These are phyloP conservation scores for Corvus cornix DNA, from an alignment of 2,113 vertebrate genomes.

Conservation along the genomic window DNA sequence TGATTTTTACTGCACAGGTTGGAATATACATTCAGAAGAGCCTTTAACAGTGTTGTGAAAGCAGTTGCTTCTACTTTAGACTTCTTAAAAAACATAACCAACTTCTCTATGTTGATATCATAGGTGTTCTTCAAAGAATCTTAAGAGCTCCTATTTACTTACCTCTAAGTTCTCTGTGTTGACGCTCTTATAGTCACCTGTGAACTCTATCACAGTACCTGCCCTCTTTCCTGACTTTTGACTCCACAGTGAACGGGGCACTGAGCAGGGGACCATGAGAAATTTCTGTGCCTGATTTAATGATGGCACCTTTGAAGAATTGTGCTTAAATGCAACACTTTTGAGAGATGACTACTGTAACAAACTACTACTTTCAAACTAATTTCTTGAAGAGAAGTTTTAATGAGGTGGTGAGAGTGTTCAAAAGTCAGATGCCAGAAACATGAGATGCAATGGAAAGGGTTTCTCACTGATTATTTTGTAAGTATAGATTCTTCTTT, in stretches of 20 bases:
- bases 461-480: background rate
- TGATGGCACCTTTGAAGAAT: background rate
- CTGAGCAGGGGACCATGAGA: background rate
- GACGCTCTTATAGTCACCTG: background rate
- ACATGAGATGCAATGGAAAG: background rate
- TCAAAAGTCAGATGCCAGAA: background rate
- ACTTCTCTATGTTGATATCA: background rate
- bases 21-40: background rate
- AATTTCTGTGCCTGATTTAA: background rate
- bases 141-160: background rate
- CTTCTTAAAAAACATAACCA: background rate
- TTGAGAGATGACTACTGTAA: background rate
- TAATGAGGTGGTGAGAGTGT: background rate
- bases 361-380: background rate
- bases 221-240: background rate
- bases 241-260: background rate
- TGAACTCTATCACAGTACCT: background rate
- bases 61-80: background rate
- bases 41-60: background rate
- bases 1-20: background rate
- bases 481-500: background rate
- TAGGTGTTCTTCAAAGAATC: background rate
- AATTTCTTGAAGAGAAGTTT: background rate
- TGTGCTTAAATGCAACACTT: background rate
- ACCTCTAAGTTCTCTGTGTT: background rate